Evolutionary conservation across 2,113 vertebrate genomes (phyloP).

Genomic region (Muntiacus muntjak): DNA sequence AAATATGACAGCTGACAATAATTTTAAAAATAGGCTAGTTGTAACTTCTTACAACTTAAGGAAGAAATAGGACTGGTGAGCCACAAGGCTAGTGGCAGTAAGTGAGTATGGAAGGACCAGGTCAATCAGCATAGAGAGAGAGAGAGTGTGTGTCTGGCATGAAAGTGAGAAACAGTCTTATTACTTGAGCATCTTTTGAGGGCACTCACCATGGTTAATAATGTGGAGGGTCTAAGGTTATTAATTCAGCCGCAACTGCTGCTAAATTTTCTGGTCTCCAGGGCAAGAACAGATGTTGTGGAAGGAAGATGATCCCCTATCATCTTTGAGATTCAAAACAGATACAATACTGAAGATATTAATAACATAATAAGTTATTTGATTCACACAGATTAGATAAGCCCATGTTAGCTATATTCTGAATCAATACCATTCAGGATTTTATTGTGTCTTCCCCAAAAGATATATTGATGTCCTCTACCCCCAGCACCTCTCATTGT

Average conservation of each 20-base stretch:
- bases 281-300: neutral
- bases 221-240: neutral
- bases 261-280: neutral
- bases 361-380: neutral
- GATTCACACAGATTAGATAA: neutral
- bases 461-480: neutral
- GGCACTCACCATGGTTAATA: neutral
- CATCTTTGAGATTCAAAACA: neutral
- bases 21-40: neutral
- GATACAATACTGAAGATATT: neutral
- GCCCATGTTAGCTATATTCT: neutral
- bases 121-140: neutral
- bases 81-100: neutral
- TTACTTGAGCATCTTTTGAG: neutral
- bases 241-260: neutral
- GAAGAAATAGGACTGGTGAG: neutral
- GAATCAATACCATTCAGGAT: neutral
- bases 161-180: neutral
- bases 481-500: neutral
- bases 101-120: neutral
- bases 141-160: accelerated
- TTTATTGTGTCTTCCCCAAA: neutral
- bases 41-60: neutral
- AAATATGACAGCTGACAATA: neutral
- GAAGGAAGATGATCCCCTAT: neutral